phyloP scores from a whole-genome alignment of 2,888 invertebrate species.

The Dynastes tityus region DNA sequence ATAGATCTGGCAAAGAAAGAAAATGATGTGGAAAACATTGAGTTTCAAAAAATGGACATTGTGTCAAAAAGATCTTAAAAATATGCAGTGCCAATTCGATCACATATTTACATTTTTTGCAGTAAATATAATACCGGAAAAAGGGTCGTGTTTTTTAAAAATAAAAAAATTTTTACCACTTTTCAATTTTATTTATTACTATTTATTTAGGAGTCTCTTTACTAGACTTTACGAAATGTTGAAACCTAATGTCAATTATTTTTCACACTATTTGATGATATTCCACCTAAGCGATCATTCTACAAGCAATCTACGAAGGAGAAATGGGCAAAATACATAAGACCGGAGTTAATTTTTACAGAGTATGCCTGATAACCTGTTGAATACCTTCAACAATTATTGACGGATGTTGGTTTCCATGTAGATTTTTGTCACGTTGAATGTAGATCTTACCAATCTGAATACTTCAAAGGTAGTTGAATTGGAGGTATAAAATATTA shows the following conservation, averaged over 20 bases:
- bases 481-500: no score
- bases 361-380: neutral
- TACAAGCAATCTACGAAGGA: neutral
- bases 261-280: neutral
- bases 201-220: neutral
- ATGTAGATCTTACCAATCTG: no score
- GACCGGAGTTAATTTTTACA: neutral
- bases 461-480: no score
- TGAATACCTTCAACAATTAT: neutral
- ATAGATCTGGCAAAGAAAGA: slow-evolving; percentile 2
- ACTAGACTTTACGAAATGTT: neutral
- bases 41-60: slow-evolving; percentile 4
- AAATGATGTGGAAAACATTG: neutral
- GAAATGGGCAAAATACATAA: neutral
- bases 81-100: neutral
- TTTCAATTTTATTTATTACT: neutral
- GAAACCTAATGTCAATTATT: neutral
- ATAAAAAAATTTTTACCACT: no score
- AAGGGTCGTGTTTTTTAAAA: no score
- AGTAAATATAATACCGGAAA: neutral
- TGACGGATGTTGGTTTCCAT: slow-evolving; percentile 3
- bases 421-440: neutral
- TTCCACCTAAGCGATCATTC: neutral
- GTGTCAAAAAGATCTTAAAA: neutral
- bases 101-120: slow-evolving; percentile 3